Evolutionary conservation across 1,140 invertebrate species (phyloP).

Genomic region (Zaprionus lachaisei): DNA sequence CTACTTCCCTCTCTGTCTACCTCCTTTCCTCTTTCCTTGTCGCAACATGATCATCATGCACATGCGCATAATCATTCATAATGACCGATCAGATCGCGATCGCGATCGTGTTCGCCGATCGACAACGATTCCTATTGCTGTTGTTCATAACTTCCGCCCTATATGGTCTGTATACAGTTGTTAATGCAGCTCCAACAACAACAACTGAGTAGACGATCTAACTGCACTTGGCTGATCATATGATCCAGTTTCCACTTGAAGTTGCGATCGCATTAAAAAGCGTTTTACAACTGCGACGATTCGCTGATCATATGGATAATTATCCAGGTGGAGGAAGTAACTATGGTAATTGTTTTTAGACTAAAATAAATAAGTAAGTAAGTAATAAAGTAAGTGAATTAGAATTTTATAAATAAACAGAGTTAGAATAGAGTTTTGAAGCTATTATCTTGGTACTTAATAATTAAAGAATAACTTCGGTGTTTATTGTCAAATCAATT

Average conservation of each 20-base stretch:
- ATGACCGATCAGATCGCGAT: slow-evolving; percentile 44
- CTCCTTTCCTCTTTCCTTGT: no score
- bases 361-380: no score
- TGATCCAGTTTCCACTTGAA: slow-evolving; percentile 22
- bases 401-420: no score
- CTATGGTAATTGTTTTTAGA: background rate
- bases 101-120: slow-evolving; percentile 14
- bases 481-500: no score
- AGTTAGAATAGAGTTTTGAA: no score
- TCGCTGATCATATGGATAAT: background rate
- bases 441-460: no score
- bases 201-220: slow-evolving; percentile 10
- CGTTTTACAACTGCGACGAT: background rate
- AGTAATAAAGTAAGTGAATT: no score
- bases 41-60: slow-evolving; percentile 51
- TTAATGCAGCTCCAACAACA: slow-evolving; percentile 21
- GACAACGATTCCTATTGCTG: slow-evolving; percentile 21
- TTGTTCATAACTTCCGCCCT: slow-evolving; percentile 57
- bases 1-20: background rate
- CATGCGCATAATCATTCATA: slow-evolving; percentile 80
- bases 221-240: slow-evolving; percentile 28
- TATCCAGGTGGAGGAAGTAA: background rate
- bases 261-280: background rate
- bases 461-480: no score
- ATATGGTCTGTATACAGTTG: slow-evolving; percentile 58